These are phyloP conservation scores for Bostrychus sinensis DNA, from an alignment of 2,113 vertebrate species.

Conservation along the genomic window DNA sequence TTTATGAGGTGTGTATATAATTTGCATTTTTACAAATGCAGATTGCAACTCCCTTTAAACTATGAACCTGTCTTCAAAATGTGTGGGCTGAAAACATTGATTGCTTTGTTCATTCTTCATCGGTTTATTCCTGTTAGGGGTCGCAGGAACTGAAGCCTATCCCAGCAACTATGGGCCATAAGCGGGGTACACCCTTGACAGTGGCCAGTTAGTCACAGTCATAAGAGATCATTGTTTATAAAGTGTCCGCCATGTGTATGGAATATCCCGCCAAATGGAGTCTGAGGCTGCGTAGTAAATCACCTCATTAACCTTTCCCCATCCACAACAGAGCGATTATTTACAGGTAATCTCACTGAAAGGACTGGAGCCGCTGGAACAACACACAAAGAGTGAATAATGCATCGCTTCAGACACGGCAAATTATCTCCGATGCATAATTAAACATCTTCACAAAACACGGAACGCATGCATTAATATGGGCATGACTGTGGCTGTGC, in stretches of 20 bases:
- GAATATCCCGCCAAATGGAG: neutral
- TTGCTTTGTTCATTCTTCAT: too few species aligned
- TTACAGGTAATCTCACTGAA: conserved; percentile 44
- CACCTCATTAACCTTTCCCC: conserved; percentile 69
- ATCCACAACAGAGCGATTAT: conserved; percentile 53
- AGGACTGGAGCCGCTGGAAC: neutral
- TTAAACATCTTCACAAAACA: neutral
- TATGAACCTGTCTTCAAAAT: too few species aligned
- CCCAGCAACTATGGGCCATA: too few species aligned
- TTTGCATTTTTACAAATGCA: too few species aligned
- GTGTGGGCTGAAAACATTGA: too few species aligned
- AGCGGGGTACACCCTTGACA: too few species aligned
- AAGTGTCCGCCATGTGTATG: neutral
- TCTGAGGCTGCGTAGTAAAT: conserved; percentile 43
- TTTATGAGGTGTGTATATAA: too few species aligned
- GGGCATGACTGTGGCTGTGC: neutral
- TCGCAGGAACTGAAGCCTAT: too few species aligned
- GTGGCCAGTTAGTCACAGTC: too few species aligned
- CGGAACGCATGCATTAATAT: neutral
- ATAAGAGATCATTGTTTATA: neutral
- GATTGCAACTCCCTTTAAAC: too few species aligned
- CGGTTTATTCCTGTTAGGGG: too few species aligned
- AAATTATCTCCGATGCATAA: neutral
- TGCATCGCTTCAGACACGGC: neutral
- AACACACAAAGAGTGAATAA: conserved; percentile 4